Conservation (phyloP, 2,113 vertebrate species). For the Trogon surrucura region DNA sequence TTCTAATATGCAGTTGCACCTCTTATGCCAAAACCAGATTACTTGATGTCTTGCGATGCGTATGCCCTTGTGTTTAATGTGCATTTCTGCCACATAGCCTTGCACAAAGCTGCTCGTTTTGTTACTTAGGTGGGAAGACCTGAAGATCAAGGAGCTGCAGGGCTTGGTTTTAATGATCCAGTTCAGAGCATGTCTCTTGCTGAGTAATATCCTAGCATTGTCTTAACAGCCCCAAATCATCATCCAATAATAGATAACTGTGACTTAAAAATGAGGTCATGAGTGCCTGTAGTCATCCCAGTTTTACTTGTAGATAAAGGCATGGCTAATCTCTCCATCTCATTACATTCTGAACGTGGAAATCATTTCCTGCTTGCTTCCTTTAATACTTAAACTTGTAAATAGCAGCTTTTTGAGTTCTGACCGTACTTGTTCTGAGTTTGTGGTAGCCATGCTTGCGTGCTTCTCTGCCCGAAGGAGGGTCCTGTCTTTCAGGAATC, state of each 20-base stretch:
- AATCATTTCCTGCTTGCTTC: constrained; percentile 16
- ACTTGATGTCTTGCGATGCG: not conserved
- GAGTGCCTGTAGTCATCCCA: constrained; percentile 38
- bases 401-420: not conserved
- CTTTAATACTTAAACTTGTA: not conserved
- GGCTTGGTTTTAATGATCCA: constrained; percentile 52
- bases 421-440: not conserved
- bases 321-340: constrained; percentile 33
- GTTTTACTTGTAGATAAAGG: constrained; percentile 43
- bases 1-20: not conserved
- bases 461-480: not conserved
- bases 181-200: not conserved
- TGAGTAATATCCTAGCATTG: constrained; percentile 59
- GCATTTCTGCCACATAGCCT: not conserved
- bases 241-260: constrained; percentile 27
- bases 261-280: constrained; percentile 51
- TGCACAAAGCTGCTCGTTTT: not conserved
- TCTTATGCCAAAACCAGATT: not conserved
- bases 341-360: constrained; percentile 1
- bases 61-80: not conserved
- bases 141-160: constrained; percentile 41
- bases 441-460: not conserved
- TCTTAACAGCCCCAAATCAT: constrained; percentile 45
- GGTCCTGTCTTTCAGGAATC: not conserved
- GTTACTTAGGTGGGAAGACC: not conserved